A percentile compares a stretch with the other conserved stretches of the same genome.
Evolutionary conservation across 1,140 invertebrate genomes (phyloP).

Genomic region (Hylyphantes graminicola): DNA sequence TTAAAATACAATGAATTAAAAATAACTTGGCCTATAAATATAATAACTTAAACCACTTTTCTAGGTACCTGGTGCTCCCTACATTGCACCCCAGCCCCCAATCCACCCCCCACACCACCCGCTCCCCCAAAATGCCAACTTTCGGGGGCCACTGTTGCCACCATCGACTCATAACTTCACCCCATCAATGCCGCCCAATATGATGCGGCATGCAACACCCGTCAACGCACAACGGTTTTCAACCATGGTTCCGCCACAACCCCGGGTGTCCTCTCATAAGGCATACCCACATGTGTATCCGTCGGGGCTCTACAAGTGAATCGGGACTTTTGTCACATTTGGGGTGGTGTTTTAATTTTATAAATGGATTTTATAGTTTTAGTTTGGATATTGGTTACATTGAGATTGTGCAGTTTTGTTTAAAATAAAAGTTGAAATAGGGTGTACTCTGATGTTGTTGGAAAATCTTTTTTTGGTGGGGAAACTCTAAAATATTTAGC

Average conservation of each 20-base stretch:
- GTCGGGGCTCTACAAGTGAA: constrained; percentile 38
- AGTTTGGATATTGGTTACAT: too few relatives aligned
- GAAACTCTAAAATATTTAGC: too few relatives aligned
- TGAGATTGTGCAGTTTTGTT: too few relatives aligned
- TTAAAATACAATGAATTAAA: not conserved
- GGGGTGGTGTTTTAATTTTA: too few relatives aligned
- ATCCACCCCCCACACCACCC: not conserved
- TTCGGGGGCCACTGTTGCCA: constrained; percentile 17
- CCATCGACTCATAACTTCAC: constrained; percentile 31
- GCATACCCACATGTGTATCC: constrained; percentile 42
- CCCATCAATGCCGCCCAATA: constrained; percentile 26
- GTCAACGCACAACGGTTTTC: constrained; percentile 53
- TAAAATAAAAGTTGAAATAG: too few relatives aligned
- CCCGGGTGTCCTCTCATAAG: constrained; percentile 15
- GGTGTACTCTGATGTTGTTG: too few relatives aligned
- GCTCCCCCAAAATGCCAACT: not conserved
- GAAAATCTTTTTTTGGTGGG: too few relatives aligned
- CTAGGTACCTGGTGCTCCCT: constrained; percentile 41
- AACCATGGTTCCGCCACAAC: constrained; percentile 38
- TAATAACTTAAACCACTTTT: not conserved
- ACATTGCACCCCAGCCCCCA: constrained; percentile 1
- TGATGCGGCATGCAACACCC: constrained; percentile 19
- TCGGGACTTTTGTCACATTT: not conserved
- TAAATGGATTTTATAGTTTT: too few relatives aligned
- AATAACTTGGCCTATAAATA: not conserved